Base-by-base conservation (phyloP, 2,888 invertebrate genomes). In the Mylabris sibirica region DNA sequence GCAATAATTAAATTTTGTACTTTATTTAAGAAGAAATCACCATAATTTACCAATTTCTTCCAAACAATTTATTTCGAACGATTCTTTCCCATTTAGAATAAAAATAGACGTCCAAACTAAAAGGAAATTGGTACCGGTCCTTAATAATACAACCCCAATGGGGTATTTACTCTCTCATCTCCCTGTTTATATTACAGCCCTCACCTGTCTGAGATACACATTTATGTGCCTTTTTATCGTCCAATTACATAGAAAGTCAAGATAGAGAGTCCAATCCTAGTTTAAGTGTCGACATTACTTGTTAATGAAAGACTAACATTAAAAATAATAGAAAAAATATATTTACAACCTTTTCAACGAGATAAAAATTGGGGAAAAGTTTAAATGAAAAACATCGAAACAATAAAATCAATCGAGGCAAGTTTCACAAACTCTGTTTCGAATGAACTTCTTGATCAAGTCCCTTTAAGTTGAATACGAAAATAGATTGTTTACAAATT, bases 171-270 rank as follows among this genome's bases (percentile, higher is more conserved):
- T 69, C 59, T 63, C 60, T 66, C 41, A 38, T 24, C n/a, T 35
- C 35, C 60, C 63, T 66, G 67, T 69, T 69, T 73, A 73, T 68
- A 73, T 68, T 69, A 64, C 66, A 62, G 68, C 67, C 69, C 68
- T 73, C 71, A 75, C 75, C 75, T 75, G 73, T 66, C 73, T 67
- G 34, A 49, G 69, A 68, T 67, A 68, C 64, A 68, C 73, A 64
- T 70, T 75, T 75, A 72, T 72, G 68, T 64, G 63, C 64, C 67
- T 75, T 74, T 75, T 75, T 75, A 75, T 74, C 53, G 69, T 64
- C 71, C 72, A 75, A 74, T 75, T 75, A 75, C 73, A 24, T 63
- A 59, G 67, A 70, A 67, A 49, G 49, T 49, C 9, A 6, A 9
- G 20, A 49, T 20, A 49, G 1, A 20, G 1, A 20, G 17, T n/a